Evolutionary conservation across 1,140 invertebrate genomes (phyloP).

Genomic region (Dreissena polymorpha): DNA sequence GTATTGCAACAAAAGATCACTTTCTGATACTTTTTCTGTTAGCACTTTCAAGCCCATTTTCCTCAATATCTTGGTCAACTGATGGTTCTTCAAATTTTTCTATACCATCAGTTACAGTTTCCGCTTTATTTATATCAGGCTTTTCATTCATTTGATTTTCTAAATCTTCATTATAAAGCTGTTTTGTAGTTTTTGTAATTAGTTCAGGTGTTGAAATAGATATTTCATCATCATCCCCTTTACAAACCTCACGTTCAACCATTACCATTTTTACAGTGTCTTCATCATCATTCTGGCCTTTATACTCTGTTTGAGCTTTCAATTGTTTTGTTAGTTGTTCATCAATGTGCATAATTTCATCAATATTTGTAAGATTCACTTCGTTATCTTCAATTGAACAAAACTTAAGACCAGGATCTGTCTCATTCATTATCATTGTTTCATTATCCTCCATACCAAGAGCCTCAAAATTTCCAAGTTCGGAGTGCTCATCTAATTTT

Average conservation of each 20-base stretch:
- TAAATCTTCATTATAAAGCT: neutral
- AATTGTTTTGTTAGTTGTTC: neutral
- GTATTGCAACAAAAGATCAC: neutral
- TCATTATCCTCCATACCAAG: slow-evolving; percentile 4
- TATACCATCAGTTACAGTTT: neutral
- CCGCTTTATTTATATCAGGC: neutral
- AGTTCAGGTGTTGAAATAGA: too few species aligned
- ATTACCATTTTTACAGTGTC: neutral
- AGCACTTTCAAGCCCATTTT: slow-evolving; percentile 11
- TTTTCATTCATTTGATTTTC: slow-evolving; percentile 6
- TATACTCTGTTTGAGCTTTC: neutral
- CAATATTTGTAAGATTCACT: neutral
- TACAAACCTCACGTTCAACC: neutral
- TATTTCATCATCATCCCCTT: neutral
- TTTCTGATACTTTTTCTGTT: slow-evolving; percentile 9
- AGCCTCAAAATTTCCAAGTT: neutral
- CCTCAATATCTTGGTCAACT: slow-evolving; percentile 13
- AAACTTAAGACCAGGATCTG: slow-evolving; percentile 20
- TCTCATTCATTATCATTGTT: slow-evolving; percentile 23
- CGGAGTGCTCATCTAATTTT: neutral
- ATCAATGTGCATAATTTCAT: slow-evolving; percentile 20
- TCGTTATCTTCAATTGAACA: slow-evolving; percentile 17
- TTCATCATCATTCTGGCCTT: neutral
- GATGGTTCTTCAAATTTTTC: neutral
- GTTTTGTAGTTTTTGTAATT: too few species aligned